Percentiles rank a stretch among this genome's conserved stretches.
These are phyloP conservation scores for Bubo scandiacus DNA, from an alignment of 2,113 vertebrate species.

Conservation along the genomic window DNA sequence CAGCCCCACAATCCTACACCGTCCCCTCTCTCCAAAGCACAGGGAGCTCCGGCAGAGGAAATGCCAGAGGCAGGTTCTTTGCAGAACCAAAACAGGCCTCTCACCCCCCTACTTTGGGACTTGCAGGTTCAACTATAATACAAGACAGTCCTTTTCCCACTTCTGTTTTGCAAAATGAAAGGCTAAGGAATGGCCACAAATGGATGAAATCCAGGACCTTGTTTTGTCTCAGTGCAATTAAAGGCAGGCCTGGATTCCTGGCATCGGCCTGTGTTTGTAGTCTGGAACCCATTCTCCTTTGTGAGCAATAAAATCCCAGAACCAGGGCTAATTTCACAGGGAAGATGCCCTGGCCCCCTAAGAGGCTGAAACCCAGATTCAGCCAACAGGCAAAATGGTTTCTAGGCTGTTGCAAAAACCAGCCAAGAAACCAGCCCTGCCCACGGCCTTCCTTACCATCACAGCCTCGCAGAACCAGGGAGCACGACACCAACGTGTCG, in stretches of 20 bases:
- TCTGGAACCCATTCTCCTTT: background rate
- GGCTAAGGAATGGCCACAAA: background rate
- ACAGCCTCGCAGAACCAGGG: background rate
- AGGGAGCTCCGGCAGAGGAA: background rate
- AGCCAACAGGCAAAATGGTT: background rate
- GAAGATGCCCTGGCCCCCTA: background rate
- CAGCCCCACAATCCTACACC: background rate
- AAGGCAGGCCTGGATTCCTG: background rate
- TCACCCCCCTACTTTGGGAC: background rate
- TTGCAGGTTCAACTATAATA: background rate
- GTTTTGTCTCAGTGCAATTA: background rate
- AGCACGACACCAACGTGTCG: rapidly evolving
- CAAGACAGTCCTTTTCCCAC: background rate
- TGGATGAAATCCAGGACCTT: background rate
- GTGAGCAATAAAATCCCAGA: background rate
- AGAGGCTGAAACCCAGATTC: background rate
- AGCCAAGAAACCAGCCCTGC: background rate
- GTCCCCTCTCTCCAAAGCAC: background rate
- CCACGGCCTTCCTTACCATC: background rate
- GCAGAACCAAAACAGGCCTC: background rate
- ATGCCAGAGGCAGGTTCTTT: background rate
- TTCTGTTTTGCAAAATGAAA: background rate
- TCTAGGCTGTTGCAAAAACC: background rate
- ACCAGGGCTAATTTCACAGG: background rate
- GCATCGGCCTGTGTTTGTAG: background rate